These are phyloP conservation scores for Hephaestus fuliginosus DNA, from an alignment of 2,797 vertebrate species.

Conservation along the genomic window DNA sequence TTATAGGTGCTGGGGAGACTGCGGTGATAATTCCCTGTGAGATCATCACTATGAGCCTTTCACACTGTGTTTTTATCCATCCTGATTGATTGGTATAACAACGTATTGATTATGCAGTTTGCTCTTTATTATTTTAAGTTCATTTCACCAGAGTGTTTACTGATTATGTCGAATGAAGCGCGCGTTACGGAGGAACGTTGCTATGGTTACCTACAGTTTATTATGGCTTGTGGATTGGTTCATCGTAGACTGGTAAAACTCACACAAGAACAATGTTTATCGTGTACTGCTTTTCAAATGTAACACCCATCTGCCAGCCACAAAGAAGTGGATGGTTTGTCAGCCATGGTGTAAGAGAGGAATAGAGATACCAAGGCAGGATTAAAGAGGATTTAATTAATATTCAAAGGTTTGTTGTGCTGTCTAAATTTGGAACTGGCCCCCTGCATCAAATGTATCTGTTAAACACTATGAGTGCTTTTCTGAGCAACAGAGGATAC, in stretches of 20 bases:
- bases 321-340: background rate
- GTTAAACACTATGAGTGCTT: background rate
- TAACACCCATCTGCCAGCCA: background rate
- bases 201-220: constrained; percentile 33
- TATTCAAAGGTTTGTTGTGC: constrained; percentile 10
- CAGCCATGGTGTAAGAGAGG: background rate
- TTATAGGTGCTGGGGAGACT: background rate
- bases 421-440: constrained; percentile 3
- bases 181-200: background rate
- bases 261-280: background rate
- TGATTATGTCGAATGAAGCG: background rate
- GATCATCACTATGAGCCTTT: background rate
- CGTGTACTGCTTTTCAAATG: background rate
- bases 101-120: background rate
- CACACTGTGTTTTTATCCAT: background rate
- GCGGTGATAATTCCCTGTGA: background rate
- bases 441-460: background rate
- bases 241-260: background rate
- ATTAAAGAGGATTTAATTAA: constrained; percentile 10
- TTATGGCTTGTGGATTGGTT: constrained; percentile 1
- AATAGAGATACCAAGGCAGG: background rate
- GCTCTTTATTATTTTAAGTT: background rate
- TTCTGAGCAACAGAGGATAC: background rate
- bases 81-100: background rate
- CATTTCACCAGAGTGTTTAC: constrained; percentile 7